phyloP scores from a whole-genome alignment of 2,113 vertebrate species.

The Campylomormyrus numenius region DNA sequence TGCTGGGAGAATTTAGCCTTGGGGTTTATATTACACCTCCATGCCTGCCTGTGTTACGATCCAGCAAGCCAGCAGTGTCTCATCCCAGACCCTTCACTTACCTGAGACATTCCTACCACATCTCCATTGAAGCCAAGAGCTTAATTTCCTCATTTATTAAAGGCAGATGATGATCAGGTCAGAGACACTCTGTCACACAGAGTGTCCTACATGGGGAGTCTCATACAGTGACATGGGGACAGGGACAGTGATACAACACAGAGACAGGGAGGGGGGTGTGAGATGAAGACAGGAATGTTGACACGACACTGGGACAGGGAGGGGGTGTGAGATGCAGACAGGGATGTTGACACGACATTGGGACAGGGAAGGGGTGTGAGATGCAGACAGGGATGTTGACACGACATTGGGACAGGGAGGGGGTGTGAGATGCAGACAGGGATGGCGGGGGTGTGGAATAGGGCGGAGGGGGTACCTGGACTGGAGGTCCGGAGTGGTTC shows the following conservation, averaged over 20 bases:
- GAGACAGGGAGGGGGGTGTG: neutral
- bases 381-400: neutral
- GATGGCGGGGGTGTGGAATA: neutral
- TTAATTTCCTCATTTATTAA: slow-evolving; percentile 23
- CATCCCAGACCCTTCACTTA: neutral
- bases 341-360: neutral
- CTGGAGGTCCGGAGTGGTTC: neutral
- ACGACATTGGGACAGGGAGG: neutral
- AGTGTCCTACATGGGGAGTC: neutral
- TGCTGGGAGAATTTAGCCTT: slow-evolving; percentile 31
- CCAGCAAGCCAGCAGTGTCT: neutral
- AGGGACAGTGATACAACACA: neutral
- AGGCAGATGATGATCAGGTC: neutral
- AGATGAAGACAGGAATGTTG: neutral
- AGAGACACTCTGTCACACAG: neutral
- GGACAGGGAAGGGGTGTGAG: neutral
- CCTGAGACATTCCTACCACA: slow-evolving; percentile 17
- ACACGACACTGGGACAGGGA: neutral
- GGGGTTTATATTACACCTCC: slow-evolving; percentile 6
- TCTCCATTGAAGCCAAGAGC: slow-evolving; percentile 3
- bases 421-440: neutral
- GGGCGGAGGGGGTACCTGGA: neutral
- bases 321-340: neutral
- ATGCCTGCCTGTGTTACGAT: neutral
- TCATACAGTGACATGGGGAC: neutral